Percentiles rank a stretch among this genome's conserved stretches.
phyloP scores from a whole-genome alignment of 1,140 invertebrate genomes.

The Habropoda laboriosa region DNA sequence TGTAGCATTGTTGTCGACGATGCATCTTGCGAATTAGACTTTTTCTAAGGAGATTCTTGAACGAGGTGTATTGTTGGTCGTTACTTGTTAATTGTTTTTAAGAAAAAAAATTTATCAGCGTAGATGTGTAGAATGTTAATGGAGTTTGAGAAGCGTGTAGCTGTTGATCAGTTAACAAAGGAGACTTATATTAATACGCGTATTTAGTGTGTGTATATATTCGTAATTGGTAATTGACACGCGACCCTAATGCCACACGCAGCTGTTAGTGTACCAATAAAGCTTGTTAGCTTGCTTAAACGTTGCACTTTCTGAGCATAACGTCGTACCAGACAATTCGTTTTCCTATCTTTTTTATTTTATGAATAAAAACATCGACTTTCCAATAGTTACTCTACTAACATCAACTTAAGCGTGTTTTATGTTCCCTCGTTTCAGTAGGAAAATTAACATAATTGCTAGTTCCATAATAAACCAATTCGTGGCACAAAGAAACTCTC shows the following conservation, averaged over 20 bases:
- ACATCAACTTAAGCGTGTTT: background rate
- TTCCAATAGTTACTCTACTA: background rate
- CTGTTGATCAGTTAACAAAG: background rate
- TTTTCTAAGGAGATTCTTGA: background rate
- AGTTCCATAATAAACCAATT: background rate
- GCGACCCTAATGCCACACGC: slow-evolving; percentile 20
- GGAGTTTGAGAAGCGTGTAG: background rate
- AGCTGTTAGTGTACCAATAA: slow-evolving; percentile 44
- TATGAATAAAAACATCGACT: background rate
- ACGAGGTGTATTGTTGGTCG: background rate
- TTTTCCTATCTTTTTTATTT: background rate
- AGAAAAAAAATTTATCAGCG: background rate
- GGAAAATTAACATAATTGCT: background rate
- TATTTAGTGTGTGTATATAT: background rate
- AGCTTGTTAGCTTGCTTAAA: slow-evolving; percentile 35
- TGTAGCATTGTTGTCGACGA: no score
- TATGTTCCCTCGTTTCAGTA: background rate
- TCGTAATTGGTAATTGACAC: slow-evolving; percentile 41
- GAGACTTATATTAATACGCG: background rate
- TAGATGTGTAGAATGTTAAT: background rate
- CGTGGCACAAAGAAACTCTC: background rate
- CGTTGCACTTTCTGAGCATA: slow-evolving; percentile 20
- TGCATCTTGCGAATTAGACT: no score
- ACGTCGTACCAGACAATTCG: background rate
- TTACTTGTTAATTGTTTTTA: background rate